phyloP scores from a whole-genome alignment of 1,140 invertebrate species.

The Drosophila tropicalis region DNA sequence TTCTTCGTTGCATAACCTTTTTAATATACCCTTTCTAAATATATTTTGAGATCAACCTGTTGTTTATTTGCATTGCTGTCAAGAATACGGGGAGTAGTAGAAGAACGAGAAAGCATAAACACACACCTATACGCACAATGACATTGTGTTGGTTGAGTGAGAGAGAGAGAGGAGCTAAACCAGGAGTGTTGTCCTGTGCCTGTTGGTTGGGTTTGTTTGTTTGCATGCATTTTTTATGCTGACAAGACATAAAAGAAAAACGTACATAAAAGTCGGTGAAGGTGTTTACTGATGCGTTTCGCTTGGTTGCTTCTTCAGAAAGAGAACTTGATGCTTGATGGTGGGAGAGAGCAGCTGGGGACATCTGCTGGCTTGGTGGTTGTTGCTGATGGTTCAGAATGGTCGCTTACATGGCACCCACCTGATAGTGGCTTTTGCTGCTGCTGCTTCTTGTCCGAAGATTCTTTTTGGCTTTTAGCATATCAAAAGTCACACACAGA shows the following conservation, averaged over 20 bases:
- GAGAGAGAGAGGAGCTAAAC: not conserved
- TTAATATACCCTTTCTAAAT: constrained; percentile 28
- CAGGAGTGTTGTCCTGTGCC: not conserved
- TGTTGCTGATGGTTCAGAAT: not conserved
- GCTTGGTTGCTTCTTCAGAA: constrained; percentile 45
- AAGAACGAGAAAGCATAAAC: constrained; percentile 9
- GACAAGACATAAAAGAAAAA: constrained; percentile 74
- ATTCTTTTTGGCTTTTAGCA: constrained; percentile 53
- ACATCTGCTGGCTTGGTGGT: not conserved
- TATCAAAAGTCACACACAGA: constrained; percentile 48
- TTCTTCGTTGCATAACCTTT: not conserved
- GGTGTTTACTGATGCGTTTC: constrained; percentile 74
- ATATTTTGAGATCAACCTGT: constrained; percentile 64
- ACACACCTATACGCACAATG: constrained; percentile 33
- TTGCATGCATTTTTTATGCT: constrained; percentile 76
- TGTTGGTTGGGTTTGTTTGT: constrained; percentile 53
- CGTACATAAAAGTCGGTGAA: constrained; percentile 73
- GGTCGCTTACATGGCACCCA: constrained; percentile 12
- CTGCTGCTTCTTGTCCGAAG: constrained; percentile 18
- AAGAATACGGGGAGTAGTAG: constrained; percentile 22
- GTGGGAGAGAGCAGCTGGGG: not conserved
- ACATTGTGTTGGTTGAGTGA: constrained; percentile 32
- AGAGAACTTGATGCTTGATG: not conserved
- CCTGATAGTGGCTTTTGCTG: constrained; percentile 8
- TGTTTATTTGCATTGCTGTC: constrained; percentile 55